Percentiles rank a stretch among this genome's conserved stretches.
Evolutionary conservation across 2,797 vertebrate genomes (phyloP).

Genomic region (Syndactyla subalaris): DNA sequence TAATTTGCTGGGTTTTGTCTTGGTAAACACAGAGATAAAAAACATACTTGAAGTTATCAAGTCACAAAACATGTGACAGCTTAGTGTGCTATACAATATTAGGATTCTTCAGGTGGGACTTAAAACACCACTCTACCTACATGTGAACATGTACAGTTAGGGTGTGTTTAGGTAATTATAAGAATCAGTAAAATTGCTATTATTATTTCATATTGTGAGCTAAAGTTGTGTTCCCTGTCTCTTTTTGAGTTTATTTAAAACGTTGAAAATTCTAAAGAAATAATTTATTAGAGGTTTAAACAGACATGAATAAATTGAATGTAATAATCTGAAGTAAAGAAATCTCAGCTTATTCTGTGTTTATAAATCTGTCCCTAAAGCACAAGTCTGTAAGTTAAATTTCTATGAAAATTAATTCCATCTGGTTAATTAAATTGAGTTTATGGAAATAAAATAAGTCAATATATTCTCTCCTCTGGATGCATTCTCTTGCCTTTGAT

Average conservation of each 20-base stretch:
- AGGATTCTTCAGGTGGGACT: neutral
- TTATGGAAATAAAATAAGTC: neutral
- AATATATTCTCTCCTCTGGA: neutral
- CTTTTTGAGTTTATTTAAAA: neutral
- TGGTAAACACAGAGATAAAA: neutral
- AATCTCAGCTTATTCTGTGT: neutral
- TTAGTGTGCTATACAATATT: neutral
- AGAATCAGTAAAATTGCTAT: neutral
- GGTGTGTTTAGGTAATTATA: neutral
- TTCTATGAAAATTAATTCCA: neutral
- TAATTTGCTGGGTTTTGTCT: neutral
- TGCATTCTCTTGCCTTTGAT: conserved; percentile 12
- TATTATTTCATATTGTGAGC: neutral
- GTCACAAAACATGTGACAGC: neutral
- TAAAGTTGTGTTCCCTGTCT: neutral
- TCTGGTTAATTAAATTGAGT: neutral
- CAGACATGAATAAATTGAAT: neutral
- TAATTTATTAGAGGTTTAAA: neutral
- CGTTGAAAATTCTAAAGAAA: neutral
- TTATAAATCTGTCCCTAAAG: neutral
- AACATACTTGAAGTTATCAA: neutral
- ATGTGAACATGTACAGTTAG: neutral
- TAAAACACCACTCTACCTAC: neutral
- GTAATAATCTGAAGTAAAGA: neutral
- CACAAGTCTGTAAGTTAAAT: neutral